Evolutionary conservation across 35 echinoderm and acorn worm genomes (phyloP).

Genomic region (Eucidaris tribuloides): DNA sequence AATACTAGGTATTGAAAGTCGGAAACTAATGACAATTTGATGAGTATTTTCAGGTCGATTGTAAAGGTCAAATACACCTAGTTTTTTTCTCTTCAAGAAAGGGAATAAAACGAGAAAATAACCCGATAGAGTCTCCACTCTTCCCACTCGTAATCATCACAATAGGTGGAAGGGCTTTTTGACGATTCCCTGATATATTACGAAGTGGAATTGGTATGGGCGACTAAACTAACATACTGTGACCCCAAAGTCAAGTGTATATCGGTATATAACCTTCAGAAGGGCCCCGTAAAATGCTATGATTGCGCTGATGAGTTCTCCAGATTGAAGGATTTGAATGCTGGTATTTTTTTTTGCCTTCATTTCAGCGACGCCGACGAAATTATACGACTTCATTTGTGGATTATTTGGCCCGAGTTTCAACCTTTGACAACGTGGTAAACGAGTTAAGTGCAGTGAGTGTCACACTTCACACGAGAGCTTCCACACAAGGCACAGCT

Average conservation of each 20-base stretch:
- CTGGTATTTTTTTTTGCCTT: not conserved
- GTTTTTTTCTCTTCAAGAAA: too few relatives aligned
- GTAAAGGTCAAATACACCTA: slow-evolving; percentile 23
- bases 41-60: slow-evolving; percentile 30
- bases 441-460: not conserved
- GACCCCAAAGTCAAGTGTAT: slow-evolving; percentile 12
- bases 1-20: slow-evolving; percentile 6
- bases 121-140: too few relatives aligned
- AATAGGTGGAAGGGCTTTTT: too few relatives aligned
- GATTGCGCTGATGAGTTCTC: not conserved
- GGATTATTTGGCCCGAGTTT: not conserved
- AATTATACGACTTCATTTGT: slow-evolving; percentile 20
- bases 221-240: too few relatives aligned
- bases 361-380: slow-evolving; percentile 4
- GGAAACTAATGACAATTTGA: slow-evolving; percentile 24
- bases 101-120: too few relatives aligned
- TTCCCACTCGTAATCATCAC: too few relatives aligned
- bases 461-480: slow-evolving; percentile 1
- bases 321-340: not conserved
- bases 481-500: too few relatives aligned
- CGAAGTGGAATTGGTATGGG: too few relatives aligned
- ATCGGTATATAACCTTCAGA: not conserved
- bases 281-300: slow-evolving; percentile 5
- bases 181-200: too few relatives aligned
- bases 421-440: not conserved